Evolutionary conservation across 2,888 invertebrate genomes (phyloP).

Genomic region (Trichopoda pennipes): DNA sequence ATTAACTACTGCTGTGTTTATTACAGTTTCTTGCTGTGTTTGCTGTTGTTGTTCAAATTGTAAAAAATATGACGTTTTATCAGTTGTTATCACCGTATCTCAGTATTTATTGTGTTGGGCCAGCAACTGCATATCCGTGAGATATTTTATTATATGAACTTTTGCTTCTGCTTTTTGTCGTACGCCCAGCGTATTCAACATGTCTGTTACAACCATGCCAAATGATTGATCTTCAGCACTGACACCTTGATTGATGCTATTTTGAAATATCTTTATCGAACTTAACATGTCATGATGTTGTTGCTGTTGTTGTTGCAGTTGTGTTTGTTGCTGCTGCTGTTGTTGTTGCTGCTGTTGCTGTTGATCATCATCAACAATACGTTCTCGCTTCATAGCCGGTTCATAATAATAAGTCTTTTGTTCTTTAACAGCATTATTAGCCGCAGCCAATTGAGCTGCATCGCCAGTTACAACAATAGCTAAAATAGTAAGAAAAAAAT

Average conservation of each 20-base stretch:
- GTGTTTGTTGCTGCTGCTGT: constrained; percentile 54
- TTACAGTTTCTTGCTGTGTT: constrained; percentile 14
- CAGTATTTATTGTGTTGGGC: constrained; percentile 78
- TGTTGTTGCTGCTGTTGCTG: constrained; percentile 62
- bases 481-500: constrained; percentile 40
- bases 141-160: constrained; percentile 78
- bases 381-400: constrained; percentile 77
- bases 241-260: constrained; percentile 77
- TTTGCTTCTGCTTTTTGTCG: constrained; percentile 78
- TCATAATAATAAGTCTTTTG: constrained; percentile 79
- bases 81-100: constrained; percentile 68
- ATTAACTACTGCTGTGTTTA: constrained; percentile 3
- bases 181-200: constrained; percentile 78
- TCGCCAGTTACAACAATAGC: constrained; percentile 78
- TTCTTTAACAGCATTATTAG: constrained; percentile 74
- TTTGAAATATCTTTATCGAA: constrained; percentile 78
- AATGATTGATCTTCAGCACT: constrained; percentile 79
- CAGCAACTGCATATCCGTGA: constrained; percentile 78
- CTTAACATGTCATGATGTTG: constrained; percentile 78
- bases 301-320: constrained; percentile 59
- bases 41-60: constrained; percentile 48
- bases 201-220: constrained; percentile 79
- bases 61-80: constrained; percentile 62
- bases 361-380: constrained; percentile 75
- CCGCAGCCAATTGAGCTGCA: constrained; percentile 76